phyloP scores from a whole-genome alignment of 1,140 invertebrate genomes.

The Babylonia areolata region DNA sequence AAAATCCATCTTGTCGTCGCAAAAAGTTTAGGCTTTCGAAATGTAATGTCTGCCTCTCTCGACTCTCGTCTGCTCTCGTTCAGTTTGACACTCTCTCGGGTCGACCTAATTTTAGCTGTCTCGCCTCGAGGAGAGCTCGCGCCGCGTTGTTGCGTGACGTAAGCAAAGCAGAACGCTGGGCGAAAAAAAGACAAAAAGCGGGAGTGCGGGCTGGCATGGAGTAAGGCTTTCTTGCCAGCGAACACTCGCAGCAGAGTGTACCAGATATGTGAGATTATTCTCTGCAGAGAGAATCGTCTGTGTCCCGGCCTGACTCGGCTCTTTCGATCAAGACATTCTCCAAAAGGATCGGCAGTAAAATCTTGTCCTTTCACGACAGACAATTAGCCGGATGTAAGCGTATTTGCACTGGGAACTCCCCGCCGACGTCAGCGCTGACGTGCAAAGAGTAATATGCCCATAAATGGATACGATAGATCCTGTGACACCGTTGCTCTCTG shows the following conservation, averaged over 20 bases:
- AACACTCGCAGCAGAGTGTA: no score
- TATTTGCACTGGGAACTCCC: constrained; percentile 39
- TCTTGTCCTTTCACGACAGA: constrained; percentile 9
- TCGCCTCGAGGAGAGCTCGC: constrained; percentile 34
- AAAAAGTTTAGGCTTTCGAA: constrained; percentile 19
- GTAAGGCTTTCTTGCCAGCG: no score
- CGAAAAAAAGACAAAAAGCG: neutral
- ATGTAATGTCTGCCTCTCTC: constrained; percentile 25
- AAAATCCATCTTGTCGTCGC: constrained; percentile 8
- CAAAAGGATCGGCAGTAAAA: constrained; percentile 6
- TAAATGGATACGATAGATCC: constrained; percentile 35
- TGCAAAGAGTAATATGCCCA: constrained; percentile 26
- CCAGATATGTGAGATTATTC: no score
- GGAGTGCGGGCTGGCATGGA: no score
- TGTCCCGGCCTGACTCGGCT: neutral
- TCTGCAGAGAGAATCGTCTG: no score
- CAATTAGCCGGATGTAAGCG: constrained; percentile 38
- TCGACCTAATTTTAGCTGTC: constrained; percentile 39
- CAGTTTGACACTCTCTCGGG: constrained; percentile 30
- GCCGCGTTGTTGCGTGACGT: constrained; percentile 39
- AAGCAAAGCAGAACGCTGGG: constrained; percentile 15
- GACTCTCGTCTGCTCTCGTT: constrained; percentile 21
- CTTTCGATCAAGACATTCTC: neutral
- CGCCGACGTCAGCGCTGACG: constrained; percentile 34
- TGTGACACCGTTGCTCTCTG: neutral